Base-by-base conservation (phyloP, 1,140 invertebrate species). In the Drosophila subobscura region DNA sequence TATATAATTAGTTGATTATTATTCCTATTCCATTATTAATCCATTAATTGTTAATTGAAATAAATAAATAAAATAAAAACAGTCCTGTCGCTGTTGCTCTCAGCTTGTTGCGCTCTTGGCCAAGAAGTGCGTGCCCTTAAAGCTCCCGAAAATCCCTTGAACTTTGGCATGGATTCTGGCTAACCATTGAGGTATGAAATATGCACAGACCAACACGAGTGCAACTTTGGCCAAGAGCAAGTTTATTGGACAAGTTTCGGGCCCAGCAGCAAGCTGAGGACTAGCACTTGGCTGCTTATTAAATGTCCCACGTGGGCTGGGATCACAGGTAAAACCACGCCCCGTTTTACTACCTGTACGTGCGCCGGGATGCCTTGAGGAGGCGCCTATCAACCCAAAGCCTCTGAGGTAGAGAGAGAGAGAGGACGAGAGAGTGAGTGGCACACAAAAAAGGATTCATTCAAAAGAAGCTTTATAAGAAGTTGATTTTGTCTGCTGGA, bases 401-500 rank as follows among this genome's bases (percentile, higher is more conserved):
- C 40, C 0, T 14, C 6, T 14, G 20, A 25, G 6, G n/a, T 6
- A 33, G 12, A 14, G 5, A 10, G 12, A 23, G 8, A 5, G 20
- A 27, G 58, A 44, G 16, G 16, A 20, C 16, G 16, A 20, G 33
- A 33, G 29, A 60, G 41, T 20, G 16, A 20, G 54, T 37, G 20
- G 20, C 44, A 45, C 14, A 22, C 7, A 12, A 71, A 59, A 71
- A 71, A 50, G 66, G 66, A 71, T 71, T 71, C 63, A 53, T 65
- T 40, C 63, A 12, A 56, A 68, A 68, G 51, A 33, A 33, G 51
- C 54, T 71, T 71, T 59, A 42, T 45, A 57, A 73, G 59, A 57
- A 64, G 71, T 65, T 74, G 52, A 64, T 57, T 73, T 52, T 73
- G 71, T 73, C 71, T 74, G 71, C 70, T 25, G 71, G 59, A 65